Conservation (phyloP, 2,888 invertebrate species). For the Leptothorax acervorum region DNA sequence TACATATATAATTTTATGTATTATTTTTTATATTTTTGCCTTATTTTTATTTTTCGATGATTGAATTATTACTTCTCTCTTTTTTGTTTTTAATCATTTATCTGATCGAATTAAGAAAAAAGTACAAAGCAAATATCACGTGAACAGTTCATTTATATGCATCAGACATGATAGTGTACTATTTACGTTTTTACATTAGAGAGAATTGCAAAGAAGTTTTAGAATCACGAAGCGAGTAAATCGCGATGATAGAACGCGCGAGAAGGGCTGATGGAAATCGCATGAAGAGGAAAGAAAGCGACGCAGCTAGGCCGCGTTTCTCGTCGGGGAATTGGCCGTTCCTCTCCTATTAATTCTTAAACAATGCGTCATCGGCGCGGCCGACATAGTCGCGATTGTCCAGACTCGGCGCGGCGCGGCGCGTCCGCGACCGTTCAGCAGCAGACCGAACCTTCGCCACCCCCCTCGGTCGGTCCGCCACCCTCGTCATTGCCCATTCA, state of each 20-base stretch:
- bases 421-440: constrained; percentile 32
- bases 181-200: not conserved
- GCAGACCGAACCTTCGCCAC: constrained; percentile 28
- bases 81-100: not conserved
- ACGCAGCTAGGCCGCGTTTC: constrained; percentile 7
- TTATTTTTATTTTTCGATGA: not conserved
- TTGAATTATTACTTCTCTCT: not conserved
- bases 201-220: not conserved
- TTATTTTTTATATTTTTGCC: not conserved
- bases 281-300: constrained; percentile 35
- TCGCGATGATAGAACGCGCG: not conserved
- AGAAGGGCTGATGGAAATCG: constrained; percentile 18
- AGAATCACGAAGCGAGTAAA: not conserved
- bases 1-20: not conserved
- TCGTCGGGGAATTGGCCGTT: constrained; percentile 54
- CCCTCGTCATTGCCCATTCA: constrained; percentile 54
- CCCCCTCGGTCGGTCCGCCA: constrained; percentile 12
- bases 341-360: constrained; percentile 80
- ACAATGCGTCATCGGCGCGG: constrained; percentile 79
- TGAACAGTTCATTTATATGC: not conserved
- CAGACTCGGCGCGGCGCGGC: constrained; percentile 4
- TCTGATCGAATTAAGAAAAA: not conserved
- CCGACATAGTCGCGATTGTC: constrained; percentile 61
- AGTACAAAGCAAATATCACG: not conserved
- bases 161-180: not conserved